A percentile compares a stretch with the other conserved stretches of the same genome.
These are phyloP conservation scores for Oreonectes daqikongensis DNA, from an alignment of 2,797 vertebrate species.

Conservation along the genomic window DNA sequence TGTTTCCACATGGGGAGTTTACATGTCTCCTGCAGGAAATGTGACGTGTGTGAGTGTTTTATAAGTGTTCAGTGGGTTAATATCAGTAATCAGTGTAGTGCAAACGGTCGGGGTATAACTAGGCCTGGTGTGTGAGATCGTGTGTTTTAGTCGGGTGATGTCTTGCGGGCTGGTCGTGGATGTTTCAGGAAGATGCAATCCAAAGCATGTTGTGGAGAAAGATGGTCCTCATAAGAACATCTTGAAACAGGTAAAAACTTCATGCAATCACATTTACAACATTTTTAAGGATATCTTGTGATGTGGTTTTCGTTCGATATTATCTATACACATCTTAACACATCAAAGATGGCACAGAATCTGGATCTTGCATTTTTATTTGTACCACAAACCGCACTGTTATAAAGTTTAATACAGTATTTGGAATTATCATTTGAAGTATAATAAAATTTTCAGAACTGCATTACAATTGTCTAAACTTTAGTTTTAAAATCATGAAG, in stretches of 20 bases:
- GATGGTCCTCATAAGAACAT: background rate
- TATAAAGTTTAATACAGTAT: no score
- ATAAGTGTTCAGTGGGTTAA: constrained; percentile 64
- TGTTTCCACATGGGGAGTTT: constrained; percentile 81
- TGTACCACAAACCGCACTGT: no score
- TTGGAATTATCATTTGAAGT: no score
- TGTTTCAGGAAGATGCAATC: background rate
- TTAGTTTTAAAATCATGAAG: no score
- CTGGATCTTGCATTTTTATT: no score
- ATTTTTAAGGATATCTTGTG: no score
- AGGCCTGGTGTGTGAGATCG: constrained; percentile 65
- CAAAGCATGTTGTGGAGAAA: background rate
- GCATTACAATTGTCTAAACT: no score
- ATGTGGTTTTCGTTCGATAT: no score
- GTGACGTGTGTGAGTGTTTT: constrained; percentile 58
- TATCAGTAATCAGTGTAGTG: constrained; percentile 81
- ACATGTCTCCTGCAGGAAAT: constrained; percentile 75
- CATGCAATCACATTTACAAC: no score
- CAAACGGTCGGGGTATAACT: constrained; percentile 79
- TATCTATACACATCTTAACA: background rate
- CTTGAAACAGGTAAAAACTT: background rate
- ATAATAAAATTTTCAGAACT: no score
- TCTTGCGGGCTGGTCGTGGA: background rate
- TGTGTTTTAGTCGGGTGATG: constrained; percentile 1
- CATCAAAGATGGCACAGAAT: no score